Percentiles rank a stretch among this genome's conserved stretches.
phyloP scores from a whole-genome alignment of 2,113 vertebrate genomes.

The Talpa occidentalis region DNA sequence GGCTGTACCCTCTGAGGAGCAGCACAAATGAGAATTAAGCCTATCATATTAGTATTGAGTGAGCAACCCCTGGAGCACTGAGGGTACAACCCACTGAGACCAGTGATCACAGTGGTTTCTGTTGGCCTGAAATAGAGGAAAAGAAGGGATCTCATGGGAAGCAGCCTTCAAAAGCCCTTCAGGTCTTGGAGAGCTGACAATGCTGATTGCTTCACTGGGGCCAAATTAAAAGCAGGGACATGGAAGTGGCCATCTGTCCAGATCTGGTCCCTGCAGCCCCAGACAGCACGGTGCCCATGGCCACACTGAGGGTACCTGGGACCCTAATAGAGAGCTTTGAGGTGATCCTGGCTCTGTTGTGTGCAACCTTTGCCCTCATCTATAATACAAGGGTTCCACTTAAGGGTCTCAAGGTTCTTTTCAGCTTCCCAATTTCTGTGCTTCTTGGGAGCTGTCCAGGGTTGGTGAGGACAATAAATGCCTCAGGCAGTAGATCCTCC shows the following conservation, averaged over 20 bases:
- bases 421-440: background rate
- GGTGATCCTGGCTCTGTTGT: background rate
- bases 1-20: background rate
- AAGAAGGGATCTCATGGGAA: background rate
- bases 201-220: background rate
- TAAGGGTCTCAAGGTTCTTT: background rate
- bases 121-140: background rate
- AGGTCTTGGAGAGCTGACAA: background rate
- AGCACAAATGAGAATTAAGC: background rate
- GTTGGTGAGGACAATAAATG: background rate
- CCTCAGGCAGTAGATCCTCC: background rate
- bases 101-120: background rate
- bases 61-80: background rate
- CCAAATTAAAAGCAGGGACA: conserved; percentile 19
- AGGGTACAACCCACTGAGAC: too few relatives aligned
- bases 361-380: background rate
- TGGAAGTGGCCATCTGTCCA: background rate
- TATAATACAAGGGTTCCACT: background rate
- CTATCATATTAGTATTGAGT: background rate
- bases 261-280: background rate
- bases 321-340: background rate
- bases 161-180: background rate
- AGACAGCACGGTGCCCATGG: background rate
- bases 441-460: background rate
- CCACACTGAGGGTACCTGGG: background rate